phyloP scores from a whole-genome alignment of 2,797 vertebrate genomes.

The Macroramphosus scolopax region DNA sequence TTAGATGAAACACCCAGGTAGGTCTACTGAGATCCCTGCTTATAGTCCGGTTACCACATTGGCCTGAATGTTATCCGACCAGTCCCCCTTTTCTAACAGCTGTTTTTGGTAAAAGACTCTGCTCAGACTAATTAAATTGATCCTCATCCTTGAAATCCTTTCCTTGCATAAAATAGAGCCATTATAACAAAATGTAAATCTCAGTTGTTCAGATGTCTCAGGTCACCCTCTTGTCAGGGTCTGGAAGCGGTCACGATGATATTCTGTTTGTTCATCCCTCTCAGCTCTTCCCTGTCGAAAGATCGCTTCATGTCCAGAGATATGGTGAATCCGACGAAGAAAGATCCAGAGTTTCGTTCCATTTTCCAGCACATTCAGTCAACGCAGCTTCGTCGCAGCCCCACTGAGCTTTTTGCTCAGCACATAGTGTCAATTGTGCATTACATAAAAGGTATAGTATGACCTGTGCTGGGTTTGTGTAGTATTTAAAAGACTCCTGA shows the following conservation, averaged over 20 bases:
- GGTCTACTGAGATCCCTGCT: not conserved
- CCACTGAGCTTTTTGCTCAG: conserved; percentile 94
- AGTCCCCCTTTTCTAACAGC: not conserved
- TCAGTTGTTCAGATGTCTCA: no score
- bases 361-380: conserved; percentile 97
- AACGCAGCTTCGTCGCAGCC: conserved; percentile 89
- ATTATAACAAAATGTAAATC: no score
- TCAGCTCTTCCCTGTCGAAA: conserved; percentile 80
- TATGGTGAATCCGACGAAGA: conserved; percentile 86
- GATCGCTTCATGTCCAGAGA: conserved; percentile 87
- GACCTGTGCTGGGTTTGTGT: not conserved
- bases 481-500: no score
- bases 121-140: not conserved
- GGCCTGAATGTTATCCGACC: not conserved
- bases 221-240: no score
- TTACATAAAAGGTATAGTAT: conserved; percentile 91
- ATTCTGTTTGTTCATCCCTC: not conserved
- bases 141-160: no score
- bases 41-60: no score
- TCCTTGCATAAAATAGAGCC: no score
- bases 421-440: conserved; percentile 98
- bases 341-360: conserved; percentile 93
- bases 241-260: no score
- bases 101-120: not conserved
- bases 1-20: conserved; percentile 88